Percentiles rank a stretch among this genome's conserved stretches.
Evolutionary conservation across 2,113 vertebrate species (phyloP).

Genomic region (Eidolon helvum): DNA sequence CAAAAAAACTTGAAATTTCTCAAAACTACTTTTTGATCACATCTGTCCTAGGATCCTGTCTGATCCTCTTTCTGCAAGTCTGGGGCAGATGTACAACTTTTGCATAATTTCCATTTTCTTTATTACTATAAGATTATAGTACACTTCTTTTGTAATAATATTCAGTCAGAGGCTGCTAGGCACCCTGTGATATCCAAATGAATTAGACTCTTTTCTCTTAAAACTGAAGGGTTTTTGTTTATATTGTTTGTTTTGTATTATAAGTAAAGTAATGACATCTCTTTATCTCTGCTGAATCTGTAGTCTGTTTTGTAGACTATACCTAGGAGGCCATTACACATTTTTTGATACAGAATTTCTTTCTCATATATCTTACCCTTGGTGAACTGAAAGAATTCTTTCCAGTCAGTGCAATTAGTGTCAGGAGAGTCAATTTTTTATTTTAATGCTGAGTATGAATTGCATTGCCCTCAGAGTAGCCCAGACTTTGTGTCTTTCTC

Average conservation of each 20-base stretch:
- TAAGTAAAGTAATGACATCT: neutral
- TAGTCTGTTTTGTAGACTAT: rapidly evolving
- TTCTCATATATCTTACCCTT: neutral
- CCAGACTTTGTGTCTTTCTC: neutral
- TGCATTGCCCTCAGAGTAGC: neutral
- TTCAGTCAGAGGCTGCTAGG: neutral
- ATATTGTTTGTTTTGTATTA: neutral
- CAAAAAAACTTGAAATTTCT: neutral
- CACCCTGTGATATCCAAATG: neutral
- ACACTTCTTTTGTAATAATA: neutral
- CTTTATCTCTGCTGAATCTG: neutral
- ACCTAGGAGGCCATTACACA: neutral
- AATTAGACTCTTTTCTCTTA: neutral
- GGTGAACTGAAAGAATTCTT: neutral
- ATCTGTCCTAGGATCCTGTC: neutral
- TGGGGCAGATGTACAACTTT: neutral
- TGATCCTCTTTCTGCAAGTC: neutral
- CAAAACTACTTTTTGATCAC: neutral
- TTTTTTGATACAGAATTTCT: neutral
- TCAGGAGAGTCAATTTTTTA: neutral
- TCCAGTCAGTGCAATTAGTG: neutral
- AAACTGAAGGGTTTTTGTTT: neutral
- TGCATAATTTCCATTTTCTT: neutral
- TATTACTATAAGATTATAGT: neutral
- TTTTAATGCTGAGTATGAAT: neutral